These are phyloP conservation scores for Proteles cristata DNA, from an alignment of 2,113 vertebrate species.

Conservation along the genomic window DNA sequence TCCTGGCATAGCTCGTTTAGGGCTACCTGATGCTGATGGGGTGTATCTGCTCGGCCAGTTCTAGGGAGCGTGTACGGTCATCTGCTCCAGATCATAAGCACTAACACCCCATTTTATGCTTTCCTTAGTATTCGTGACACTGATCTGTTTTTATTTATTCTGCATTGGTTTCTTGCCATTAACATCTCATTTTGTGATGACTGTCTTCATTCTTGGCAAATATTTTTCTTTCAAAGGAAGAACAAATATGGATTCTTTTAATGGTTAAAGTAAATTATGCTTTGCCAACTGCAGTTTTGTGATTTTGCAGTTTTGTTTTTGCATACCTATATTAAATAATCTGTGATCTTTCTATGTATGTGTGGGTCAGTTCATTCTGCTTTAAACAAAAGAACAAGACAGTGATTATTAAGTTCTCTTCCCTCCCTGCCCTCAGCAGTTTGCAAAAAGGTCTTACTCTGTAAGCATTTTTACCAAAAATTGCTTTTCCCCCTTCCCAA, in stretches of 20 bases:
- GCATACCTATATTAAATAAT: constrained; percentile 48
- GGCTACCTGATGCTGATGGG: neutral
- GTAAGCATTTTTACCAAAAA: constrained; percentile 50
- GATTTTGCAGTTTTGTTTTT: constrained; percentile 42
- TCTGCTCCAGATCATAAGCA: neutral
- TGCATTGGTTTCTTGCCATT: neutral
- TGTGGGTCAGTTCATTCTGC: constrained; percentile 35
- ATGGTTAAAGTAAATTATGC: constrained; percentile 8
- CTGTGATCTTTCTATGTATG: constrained; percentile 22
- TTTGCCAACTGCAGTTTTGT: constrained; percentile 18
- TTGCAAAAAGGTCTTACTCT: constrained; percentile 51
- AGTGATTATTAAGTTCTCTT: constrained; percentile 22
- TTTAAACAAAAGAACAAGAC: constrained; percentile 69
- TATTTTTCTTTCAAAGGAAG: constrained; percentile 33
- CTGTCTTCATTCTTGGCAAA: constrained; percentile 9
- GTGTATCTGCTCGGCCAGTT: neutral
- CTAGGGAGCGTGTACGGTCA: neutral
- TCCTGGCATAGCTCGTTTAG: neutral
- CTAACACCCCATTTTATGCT: neutral
- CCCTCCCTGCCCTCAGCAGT: neutral
- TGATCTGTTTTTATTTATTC: neutral
- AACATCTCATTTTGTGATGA: neutral
- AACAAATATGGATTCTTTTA: neutral
- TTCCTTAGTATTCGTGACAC: neutral
- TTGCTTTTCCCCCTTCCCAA: neutral